Conservation (phyloP, 2,113 vertebrate species). For the Natator depressus region DNA sequence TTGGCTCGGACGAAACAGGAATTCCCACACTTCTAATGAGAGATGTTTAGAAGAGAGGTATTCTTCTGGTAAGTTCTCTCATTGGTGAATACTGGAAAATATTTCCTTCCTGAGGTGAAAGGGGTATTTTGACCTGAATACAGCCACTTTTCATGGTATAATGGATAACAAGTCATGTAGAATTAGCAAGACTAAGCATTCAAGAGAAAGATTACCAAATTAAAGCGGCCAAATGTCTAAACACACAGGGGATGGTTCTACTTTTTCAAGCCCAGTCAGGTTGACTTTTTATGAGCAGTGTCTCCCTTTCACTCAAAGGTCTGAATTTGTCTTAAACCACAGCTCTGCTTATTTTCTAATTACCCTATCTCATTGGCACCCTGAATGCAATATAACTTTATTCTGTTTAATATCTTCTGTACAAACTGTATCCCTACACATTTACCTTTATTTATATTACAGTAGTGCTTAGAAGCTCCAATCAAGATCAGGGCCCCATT, state of each 20-base stretch:
- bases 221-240: neutral
- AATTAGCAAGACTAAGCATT: neutral
- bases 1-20: neutral
- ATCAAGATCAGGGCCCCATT: neutral
- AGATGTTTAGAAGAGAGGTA: constrained; percentile 9
- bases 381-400: accelerated
- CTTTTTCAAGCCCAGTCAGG: neutral
- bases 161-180: neutral
- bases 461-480: neutral
- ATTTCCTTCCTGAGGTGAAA: neutral
- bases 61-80: neutral
- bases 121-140: neutral
- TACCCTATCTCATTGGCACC: neutral
- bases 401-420: neutral
- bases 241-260: neutral
- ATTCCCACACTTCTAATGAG: neutral
- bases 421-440: accelerated
- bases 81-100: neutral
- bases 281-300: neutral
- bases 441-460: neutral
- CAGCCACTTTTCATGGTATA: neutral
- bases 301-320: neutral
- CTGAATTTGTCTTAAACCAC: neutral
- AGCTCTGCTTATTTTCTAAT: accelerated
- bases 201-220: neutral